Evolutionary conservation across 35 echinoderm and acorn worm genomes (phyloP).

Genomic region (Holothuria glaberrima): DNA sequence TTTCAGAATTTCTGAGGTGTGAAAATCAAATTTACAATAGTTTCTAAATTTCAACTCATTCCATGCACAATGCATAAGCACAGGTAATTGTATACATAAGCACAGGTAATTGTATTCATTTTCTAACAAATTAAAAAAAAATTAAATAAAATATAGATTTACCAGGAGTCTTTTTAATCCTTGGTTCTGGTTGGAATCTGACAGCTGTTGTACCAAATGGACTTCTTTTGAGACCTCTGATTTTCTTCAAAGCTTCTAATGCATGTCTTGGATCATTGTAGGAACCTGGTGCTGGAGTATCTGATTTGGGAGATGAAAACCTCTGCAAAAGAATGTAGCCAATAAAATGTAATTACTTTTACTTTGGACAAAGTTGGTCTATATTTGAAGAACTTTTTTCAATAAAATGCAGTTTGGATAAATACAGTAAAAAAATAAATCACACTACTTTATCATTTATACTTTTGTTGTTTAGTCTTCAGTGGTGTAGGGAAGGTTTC

Average conservation of each 20-base stretch:
- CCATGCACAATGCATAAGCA: too few relatives aligned
- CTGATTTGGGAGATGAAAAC: constrained; percentile 63
- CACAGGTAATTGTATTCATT: too few relatives aligned
- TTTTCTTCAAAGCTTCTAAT: constrained; percentile 86
- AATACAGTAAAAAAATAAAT: too few relatives aligned
- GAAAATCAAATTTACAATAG: too few relatives aligned
- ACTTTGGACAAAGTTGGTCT: background rate
- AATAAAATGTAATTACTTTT: background rate
- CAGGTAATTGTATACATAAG: too few relatives aligned
- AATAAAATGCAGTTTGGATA: too few relatives aligned
- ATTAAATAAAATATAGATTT: background rate
- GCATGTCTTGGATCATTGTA: constrained; percentile 99
- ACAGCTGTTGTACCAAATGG: constrained; percentile 91
- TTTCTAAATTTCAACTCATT: too few relatives aligned
- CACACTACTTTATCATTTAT: too few relatives aligned
- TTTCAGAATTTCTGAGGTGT: too few relatives aligned
- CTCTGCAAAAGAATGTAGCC: constrained; percentile 59
- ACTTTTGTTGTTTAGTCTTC: too few relatives aligned
- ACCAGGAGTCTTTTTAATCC: constrained; percentile 99
- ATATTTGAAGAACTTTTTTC: background rate
- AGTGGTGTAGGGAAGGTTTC: too few relatives aligned
- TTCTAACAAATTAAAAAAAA: too few relatives aligned
- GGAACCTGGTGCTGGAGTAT: constrained; percentile 78
- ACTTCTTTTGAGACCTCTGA: constrained; percentile 90
- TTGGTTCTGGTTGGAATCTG: constrained; percentile 80